Evolutionary conservation across 1,140 invertebrate species (phyloP).

Genomic region (Drosophila insularis): DNA sequence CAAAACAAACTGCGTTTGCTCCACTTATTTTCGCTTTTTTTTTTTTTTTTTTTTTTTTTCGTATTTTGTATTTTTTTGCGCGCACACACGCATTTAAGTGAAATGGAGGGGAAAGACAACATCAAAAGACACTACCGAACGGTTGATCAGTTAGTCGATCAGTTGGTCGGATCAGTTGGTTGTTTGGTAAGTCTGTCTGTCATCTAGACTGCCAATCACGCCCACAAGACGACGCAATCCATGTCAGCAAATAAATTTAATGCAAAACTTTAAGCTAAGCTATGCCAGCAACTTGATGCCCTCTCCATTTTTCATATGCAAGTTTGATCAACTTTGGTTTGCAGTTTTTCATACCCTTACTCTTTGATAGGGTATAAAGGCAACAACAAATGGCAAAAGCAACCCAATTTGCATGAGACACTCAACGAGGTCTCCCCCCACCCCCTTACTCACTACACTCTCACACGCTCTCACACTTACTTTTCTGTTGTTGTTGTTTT

Average conservation of each 20-base stretch:
- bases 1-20: conserved; percentile 61
- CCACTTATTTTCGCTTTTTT: conserved; percentile 51
- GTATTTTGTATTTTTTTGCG: conserved; percentile 37
- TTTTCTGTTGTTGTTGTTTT: too few relatives aligned
- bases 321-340: too few relatives aligned
- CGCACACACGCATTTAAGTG: conserved; percentile 46
- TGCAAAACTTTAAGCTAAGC: conserved; percentile 8
- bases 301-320: not conserved
- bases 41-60: conserved; percentile 16
- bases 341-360: not conserved
- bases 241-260: conserved; percentile 36
- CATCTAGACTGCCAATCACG: conserved; percentile 32
- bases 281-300: not conserved
- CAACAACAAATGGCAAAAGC: conserved; percentile 3
- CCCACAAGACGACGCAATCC: conserved; percentile 17
- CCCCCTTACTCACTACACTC: not conserved
- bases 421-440: not conserved
- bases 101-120: conserved; percentile 25
- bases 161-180: not conserved
- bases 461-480: not conserved
- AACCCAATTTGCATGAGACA: conserved; percentile 1
- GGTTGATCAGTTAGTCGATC: conserved; percentile 27
- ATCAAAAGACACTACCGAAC: conserved; percentile 56
- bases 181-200: conserved; percentile 4
- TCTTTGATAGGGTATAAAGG: not conserved